phyloP scores from a whole-genome alignment of 2,797 vertebrate genomes.

The Craterocephalus amniculus region DNA sequence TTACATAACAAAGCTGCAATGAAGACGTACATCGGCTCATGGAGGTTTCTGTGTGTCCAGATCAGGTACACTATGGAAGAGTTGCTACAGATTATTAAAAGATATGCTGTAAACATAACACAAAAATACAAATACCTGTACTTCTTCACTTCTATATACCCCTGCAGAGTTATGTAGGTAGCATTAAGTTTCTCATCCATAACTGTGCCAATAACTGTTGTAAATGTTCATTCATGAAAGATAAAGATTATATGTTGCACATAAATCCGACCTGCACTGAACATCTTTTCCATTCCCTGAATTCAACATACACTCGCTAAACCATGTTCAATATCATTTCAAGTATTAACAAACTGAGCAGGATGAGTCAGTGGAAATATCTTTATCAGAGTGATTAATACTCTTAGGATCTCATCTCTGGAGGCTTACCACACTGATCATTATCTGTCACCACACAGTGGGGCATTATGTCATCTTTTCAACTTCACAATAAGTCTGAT shows the following conservation, averaged over 20 bases:
- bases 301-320: background rate
- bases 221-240: background rate
- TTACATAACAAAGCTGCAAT: slow-evolving; percentile 62
- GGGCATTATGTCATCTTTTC: background rate
- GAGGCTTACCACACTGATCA: background rate
- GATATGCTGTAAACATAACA: slow-evolving; percentile 23
- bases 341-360: background rate
- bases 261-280: no score
- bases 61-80: slow-evolving; percentile 44
- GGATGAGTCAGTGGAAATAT: background rate
- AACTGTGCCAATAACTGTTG: background rate
- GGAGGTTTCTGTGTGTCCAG: slow-evolving; percentile 47
- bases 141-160: slow-evolving; percentile 36
- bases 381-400: background rate
- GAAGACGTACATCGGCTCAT: slow-evolving; percentile 68
- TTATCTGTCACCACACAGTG: background rate
- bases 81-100: slow-evolving; percentile 54
- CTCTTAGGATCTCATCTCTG: background rate
- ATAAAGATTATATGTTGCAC: no score
- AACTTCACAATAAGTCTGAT: background rate
- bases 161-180: slow-evolving; percentile 48
- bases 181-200: slow-evolving; percentile 40
- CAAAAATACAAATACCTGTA: slow-evolving; percentile 58
- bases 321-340: background rate
- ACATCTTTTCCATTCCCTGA: no score